These are phyloP conservation scores for Anseranas semipalmata DNA, from an alignment of 2,113 vertebrate genomes.

Conservation along the genomic window DNA sequence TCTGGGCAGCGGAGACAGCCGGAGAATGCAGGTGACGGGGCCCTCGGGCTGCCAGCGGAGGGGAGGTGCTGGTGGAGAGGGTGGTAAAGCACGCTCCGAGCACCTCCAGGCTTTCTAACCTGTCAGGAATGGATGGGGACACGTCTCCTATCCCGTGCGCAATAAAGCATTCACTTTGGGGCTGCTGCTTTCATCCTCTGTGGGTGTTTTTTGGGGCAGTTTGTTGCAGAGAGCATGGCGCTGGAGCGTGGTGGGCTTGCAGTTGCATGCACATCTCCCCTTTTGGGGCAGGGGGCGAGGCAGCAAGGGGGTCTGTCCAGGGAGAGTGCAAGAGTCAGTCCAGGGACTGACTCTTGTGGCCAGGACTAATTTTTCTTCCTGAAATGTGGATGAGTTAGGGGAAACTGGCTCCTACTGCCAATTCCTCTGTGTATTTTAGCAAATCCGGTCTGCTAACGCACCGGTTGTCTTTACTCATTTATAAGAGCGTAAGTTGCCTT, in stretches of 20 bases:
- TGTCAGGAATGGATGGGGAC: fast-evolving
- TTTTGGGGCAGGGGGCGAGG: neutral
- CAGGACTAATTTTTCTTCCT: neutral
- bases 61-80: neutral
- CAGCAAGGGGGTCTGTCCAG: neutral
- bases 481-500: neutral
- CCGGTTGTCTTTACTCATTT: neutral
- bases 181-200: neutral
- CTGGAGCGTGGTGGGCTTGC: neutral
- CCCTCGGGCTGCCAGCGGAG: fast-evolving
- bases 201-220: neutral
- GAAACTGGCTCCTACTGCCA: neutral
- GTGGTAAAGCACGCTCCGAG: neutral
- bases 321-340: too few relatives aligned
- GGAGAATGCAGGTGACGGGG: neutral
- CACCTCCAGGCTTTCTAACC: neutral
- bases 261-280: neutral
- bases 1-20: neutral
- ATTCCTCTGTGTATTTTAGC: neutral
- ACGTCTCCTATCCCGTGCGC: fast-evolving
- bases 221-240: neutral
- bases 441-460: neutral
- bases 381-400: neutral
- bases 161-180: neutral
- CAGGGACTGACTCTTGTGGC: neutral